Conservation (phyloP, 37 sponge, comb jelly and placozoan genomes). For the Corticium candelabrum region DNA sequence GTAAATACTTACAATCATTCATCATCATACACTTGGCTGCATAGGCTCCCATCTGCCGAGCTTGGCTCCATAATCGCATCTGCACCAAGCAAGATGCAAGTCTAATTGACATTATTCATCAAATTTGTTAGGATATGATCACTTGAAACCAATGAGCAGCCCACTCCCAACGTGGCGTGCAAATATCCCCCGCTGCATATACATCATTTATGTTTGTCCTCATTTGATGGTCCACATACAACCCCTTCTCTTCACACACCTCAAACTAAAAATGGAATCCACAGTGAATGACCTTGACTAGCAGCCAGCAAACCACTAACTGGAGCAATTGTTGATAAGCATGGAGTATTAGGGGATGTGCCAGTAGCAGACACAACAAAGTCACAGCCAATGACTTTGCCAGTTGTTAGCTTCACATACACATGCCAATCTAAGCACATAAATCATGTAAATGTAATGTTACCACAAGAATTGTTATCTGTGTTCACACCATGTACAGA, state of each 20-base stretch:
- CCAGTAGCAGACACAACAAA: slow-evolving; percentile 95
- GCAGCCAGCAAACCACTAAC: neutral
- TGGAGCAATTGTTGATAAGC: too few species aligned
- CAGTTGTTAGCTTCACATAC: slow-evolving; percentile 75
- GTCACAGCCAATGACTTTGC: slow-evolving; percentile 69
- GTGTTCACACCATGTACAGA: too few species aligned
- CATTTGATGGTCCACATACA: slow-evolving; percentile 84
- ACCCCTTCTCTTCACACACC: slow-evolving; percentile 55
- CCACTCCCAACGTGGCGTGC: slow-evolving; percentile 55
- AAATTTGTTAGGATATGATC: neutral
- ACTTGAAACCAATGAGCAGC: slow-evolving; percentile 76
- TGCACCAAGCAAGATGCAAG: slow-evolving; percentile 19
- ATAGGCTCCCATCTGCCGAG: slow-evolving; percentile 91
- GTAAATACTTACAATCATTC: neutral
- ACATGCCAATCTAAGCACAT: slow-evolving; percentile 50
- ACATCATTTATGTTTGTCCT: slow-evolving; percentile 52
- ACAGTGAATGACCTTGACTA: neutral
- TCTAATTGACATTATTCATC: neutral
- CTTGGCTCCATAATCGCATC: slow-evolving; percentile 99
- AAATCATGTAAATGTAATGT: too few species aligned
- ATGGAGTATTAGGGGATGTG: too few species aligned
- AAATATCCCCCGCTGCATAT: slow-evolving; percentile 97
- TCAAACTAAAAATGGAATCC: slow-evolving; percentile 6
- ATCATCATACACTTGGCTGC: slow-evolving; percentile 70
- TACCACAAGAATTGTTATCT: too few species aligned